Conservation (phyloP, 2,797 vertebrate genomes). For the Alcedo quadribrachys region DNA sequence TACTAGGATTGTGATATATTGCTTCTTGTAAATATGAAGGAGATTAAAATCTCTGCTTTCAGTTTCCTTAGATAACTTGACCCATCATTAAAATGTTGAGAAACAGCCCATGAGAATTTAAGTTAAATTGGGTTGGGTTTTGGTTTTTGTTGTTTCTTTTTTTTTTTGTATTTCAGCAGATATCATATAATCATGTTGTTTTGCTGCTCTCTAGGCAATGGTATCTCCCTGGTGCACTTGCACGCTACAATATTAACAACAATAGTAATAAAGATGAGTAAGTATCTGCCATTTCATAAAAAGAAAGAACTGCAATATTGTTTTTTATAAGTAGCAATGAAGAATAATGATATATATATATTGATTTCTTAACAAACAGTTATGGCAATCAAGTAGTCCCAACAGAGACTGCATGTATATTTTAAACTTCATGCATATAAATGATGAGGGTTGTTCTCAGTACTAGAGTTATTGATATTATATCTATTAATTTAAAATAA, state of each 20-base stretch:
- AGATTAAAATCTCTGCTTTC: not conserved
- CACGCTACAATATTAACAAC: slow-evolving; percentile 87
- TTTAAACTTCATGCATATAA: not conserved
- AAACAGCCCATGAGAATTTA: not conserved
- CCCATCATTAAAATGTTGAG: not conserved
- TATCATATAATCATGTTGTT: not conserved
- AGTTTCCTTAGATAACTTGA: not conserved
- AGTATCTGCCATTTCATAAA: slow-evolving; percentile 70
- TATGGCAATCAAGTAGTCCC: not conserved
- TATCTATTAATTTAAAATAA: not conserved
- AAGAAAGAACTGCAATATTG: not conserved
- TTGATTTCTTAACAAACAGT: not conserved
- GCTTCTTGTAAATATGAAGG: not conserved
- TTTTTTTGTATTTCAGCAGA: not conserved
- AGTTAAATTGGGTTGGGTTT: not conserved
- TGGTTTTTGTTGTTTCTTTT: too few relatives aligned
- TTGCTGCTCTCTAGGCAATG: slow-evolving; percentile 72
- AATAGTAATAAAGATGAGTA: slow-evolving; percentile 92
- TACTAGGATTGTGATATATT: not conserved
- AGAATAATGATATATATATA: not conserved
- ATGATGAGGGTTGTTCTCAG: not conserved
- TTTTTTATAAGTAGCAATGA: not conserved
- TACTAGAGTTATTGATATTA: not conserved
- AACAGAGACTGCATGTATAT: not conserved
- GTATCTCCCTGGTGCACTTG: slow-evolving; percentile 60